Conservation (phyloP, 1,140 invertebrate species). For the Platorchestia sp. region DNA sequence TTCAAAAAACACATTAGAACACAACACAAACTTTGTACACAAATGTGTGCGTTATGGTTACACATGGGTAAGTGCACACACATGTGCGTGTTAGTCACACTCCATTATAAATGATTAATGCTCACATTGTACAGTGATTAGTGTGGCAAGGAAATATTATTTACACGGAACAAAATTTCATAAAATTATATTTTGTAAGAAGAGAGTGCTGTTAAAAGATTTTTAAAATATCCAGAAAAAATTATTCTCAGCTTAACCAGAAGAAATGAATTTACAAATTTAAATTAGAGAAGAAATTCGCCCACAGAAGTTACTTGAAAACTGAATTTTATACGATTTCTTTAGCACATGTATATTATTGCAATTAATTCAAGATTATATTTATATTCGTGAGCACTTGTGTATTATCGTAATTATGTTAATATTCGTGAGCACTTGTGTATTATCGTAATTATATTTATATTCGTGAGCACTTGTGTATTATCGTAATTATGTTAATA, state of each 20-base stretch:
- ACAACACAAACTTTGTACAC: neutral
- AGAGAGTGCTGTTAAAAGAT: neutral
- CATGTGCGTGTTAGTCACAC: neutral
- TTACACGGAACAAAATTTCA: neutral
- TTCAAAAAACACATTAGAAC: conserved; percentile 2
- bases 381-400: no score
- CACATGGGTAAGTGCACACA: neutral
- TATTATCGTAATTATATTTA: no score
- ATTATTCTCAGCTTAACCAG: neutral
- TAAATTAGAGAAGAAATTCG: neutral
- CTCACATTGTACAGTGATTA: neutral
- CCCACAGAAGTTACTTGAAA: neutral
- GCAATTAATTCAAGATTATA: no score
- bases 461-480: no score
- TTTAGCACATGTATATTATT: no score
- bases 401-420: no score
- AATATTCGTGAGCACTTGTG: no score
- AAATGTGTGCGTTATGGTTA: neutral
- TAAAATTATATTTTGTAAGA: no score
- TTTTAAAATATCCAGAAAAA: neutral
- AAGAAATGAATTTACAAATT: neutral
- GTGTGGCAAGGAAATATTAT: neutral
- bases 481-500: no score
- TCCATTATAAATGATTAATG: neutral
- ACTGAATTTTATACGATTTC: no score